Percentiles rank a stretch among this genome's conserved stretches.
Conservation (phyloP, 2,888 invertebrate species). For the Melipona bicolor region DNA sequence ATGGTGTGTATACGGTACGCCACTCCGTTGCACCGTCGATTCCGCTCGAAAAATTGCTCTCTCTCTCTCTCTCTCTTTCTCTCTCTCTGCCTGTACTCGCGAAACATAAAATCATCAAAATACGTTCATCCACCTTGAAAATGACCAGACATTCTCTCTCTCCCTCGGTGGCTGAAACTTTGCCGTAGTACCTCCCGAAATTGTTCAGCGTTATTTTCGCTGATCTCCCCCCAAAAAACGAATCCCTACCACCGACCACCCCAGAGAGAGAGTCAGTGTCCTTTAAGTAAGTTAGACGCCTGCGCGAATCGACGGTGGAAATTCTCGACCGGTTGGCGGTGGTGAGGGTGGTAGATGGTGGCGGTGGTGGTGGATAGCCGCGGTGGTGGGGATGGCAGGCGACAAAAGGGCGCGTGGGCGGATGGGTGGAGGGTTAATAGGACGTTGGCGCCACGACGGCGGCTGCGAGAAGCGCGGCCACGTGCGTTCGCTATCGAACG, state of each 20-base stretch:
- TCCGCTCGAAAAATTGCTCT: constrained; percentile 24
- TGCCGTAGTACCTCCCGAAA: constrained; percentile 54
- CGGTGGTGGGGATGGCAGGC: constrained; percentile 45
- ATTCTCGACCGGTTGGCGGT: constrained; percentile 58
- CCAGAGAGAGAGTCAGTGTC: constrained; percentile 79
- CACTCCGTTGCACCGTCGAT: background rate
- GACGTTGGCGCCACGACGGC: constrained; percentile 83
- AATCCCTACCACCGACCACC: constrained; percentile 46
- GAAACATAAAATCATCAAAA: constrained; percentile 55
- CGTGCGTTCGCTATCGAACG: constrained; percentile 84
- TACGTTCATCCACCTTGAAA: constrained; percentile 60
- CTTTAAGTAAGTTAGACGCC: constrained; percentile 80
- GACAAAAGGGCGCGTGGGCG: constrained; percentile 47
- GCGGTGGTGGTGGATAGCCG: background rate
- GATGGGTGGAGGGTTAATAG: constrained; percentile 75
- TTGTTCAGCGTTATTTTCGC: constrained; percentile 69
- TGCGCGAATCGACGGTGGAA: constrained; percentile 75
- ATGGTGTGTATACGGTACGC: background rate
- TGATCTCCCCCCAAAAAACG: constrained; percentile 63
- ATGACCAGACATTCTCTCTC: constrained; percentile 50
- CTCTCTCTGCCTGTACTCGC: background rate
- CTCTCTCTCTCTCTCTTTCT: no score
- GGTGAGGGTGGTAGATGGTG: constrained; percentile 52
- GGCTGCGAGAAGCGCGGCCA: constrained; percentile 81
- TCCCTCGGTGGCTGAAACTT: constrained; percentile 36